Conservation (phyloP, 2,797 vertebrate genomes). For the Ara ararauna region DNA sequence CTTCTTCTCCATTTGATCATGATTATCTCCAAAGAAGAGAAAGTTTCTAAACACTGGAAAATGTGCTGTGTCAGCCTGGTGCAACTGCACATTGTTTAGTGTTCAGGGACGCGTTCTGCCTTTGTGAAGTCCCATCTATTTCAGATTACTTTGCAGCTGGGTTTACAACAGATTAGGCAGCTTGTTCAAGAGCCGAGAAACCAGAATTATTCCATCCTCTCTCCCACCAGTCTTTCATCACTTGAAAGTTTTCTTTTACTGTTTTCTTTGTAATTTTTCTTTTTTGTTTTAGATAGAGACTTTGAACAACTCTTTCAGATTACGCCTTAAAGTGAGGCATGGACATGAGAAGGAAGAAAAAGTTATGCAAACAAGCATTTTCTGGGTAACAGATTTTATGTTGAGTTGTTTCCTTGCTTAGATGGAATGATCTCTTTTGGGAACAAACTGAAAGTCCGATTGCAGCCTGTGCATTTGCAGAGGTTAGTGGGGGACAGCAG, state of each 20-base stretch:
- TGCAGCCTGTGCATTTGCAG: neutral
- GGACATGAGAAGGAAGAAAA: neutral
- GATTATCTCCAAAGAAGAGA: neutral
- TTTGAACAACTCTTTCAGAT: neutral
- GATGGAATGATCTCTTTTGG: neutral
- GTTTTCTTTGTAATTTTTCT: neutral
- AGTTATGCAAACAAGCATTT: neutral
- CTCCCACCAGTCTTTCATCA: neutral
- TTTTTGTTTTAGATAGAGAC: neutral
- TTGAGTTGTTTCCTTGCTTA: neutral
- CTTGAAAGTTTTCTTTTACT: neutral
- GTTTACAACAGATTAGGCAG: neutral
- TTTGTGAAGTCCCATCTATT: neutral
- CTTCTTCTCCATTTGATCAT: neutral
- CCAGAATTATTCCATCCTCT: neutral
- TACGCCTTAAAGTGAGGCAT: neutral
- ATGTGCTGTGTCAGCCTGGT: neutral
- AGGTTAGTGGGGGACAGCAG: neutral
- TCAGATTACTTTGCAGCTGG: neutral
- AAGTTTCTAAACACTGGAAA: neutral
- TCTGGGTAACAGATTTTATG: neutral
- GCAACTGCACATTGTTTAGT: neutral
- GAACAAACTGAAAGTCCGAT: neutral
- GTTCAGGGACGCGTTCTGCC: neutral
- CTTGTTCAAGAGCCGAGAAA: neutral